phyloP scores from a whole-genome alignment of 2,888 invertebrate species.

The Steinernema carpocapsae region DNA sequence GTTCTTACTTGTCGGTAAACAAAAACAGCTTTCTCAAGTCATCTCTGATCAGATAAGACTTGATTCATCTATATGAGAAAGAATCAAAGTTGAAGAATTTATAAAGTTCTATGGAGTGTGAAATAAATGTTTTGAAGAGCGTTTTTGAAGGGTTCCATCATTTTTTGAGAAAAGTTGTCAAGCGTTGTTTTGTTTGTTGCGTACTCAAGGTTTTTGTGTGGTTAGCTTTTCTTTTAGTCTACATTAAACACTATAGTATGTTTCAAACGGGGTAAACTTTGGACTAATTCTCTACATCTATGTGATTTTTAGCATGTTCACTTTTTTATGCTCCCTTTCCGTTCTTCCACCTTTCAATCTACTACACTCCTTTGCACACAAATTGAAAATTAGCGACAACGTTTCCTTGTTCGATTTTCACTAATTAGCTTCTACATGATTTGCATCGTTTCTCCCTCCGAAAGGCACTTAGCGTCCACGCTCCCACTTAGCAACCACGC shows the following conservation, averaged over 20 bases:
- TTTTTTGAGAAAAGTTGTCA: neutral
- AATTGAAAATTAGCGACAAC: neutral
- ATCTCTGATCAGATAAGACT: no score
- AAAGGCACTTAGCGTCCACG: neutral
- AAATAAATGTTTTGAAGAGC: no score
- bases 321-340: neutral
- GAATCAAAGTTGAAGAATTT: no score
- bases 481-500: constrained; percentile 13
- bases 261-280: neutral
- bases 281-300: neutral
- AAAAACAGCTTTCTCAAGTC: no score
- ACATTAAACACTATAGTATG: neutral
- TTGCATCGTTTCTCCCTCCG: no score
- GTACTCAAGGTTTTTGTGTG: neutral
- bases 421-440: no score
- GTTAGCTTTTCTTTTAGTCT: neutral
- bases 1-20: no score
- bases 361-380: neutral
- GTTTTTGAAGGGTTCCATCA: no score
- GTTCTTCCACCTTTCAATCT: no score
- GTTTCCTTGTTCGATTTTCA: neutral
- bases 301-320: neutral
- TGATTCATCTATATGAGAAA: no score
- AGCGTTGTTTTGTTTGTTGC: neutral
- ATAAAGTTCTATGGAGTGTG: no score